These are phyloP conservation scores for Cryptocephalus moraei DNA, from an alignment of 2,888 invertebrate species.

Conservation along the genomic window DNA sequence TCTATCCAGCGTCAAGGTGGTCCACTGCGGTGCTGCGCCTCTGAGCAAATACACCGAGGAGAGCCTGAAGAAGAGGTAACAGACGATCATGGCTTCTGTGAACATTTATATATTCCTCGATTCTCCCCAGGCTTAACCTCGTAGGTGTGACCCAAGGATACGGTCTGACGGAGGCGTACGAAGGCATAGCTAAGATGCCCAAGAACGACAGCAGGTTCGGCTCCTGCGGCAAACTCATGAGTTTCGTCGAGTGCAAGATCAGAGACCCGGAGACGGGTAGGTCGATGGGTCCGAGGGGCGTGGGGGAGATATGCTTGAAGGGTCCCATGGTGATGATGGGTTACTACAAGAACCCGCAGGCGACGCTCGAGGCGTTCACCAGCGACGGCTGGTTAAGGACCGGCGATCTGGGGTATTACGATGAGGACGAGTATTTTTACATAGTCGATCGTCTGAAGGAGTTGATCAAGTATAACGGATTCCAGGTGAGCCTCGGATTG, in stretches of 20 bases:
- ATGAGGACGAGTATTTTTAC: constrained; percentile 65
- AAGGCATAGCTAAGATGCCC: constrained; percentile 37
- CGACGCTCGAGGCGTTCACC: constrained; percentile 56
- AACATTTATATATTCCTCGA: neutral
- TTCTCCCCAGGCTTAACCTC: constrained; percentile 34
- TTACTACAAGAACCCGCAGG: constrained; percentile 58
- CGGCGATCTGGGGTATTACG: constrained; percentile 77
- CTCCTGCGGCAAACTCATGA: constrained; percentile 54
- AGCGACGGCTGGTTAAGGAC: constrained; percentile 66
- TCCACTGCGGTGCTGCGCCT: constrained; percentile 73
- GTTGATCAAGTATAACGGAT: constrained; percentile 83
- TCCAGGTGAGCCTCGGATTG: constrained; percentile 42
- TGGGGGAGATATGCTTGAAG: constrained; percentile 75
- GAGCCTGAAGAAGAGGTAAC: constrained; percentile 38
- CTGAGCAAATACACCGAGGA: constrained; percentile 57
- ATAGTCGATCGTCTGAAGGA: constrained; percentile 82
- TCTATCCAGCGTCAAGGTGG: constrained; percentile 53
- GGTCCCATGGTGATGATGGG: constrained; percentile 49
- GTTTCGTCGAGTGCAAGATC: constrained; percentile 53
- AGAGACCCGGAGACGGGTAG: constrained; percentile 52
- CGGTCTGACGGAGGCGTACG: constrained; percentile 66
- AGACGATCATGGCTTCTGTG: neutral
- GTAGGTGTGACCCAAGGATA: constrained; percentile 58
- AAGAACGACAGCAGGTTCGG: constrained; percentile 35
- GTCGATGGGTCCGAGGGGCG: constrained; percentile 48